Evolutionary conservation across 1,140 invertebrate genomes (phyloP), one percentile per base, ranked within the genome.

Genomic region (Drosophila mauritiana): DNA sequence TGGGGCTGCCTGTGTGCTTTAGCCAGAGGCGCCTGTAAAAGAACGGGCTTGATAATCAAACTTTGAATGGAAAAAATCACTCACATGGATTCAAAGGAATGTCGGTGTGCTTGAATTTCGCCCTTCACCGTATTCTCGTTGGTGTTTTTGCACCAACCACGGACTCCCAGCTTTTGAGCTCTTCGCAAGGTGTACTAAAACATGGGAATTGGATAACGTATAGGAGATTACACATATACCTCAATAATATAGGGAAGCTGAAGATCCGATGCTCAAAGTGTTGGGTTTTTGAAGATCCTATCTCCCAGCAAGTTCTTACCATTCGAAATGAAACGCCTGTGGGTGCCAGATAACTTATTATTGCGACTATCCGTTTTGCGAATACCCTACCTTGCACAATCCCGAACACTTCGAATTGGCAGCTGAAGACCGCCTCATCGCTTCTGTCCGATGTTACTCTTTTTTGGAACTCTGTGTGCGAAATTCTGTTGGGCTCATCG

Each of bases 401-500:
- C 2, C 84, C 84, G 48, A 89, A 89, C 45, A 89, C 51, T 62
- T 89, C 84, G 65, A 89, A 89, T 10, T 63, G 36, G 37, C 84
- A 88, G 27, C 57, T 36, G n/a, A 52, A 51, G 17, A 86, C 36
- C 0, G 39, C 1, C 3, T 45, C 49, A 34, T 36, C 13, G 8
- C 13, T 0, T 3, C 37, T 43, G 3, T 51, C 48, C 25, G 48
- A 17, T 12, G 0, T 17, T 15, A n/a, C 10, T 1, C 17, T 13
- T 4, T 8, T 20, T 20, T 42, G 13, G 6, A 42, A 25, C 12
- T 55, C 10, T 8, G 12, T n/a, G 25, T 34, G 7, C 2, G 48
- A 51, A 51, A 51, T 25, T 40, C 20, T 27, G 27, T 27, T 48
- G n/a, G 48, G n/a, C 0, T 51, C 48, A 3, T 48, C 46, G 31